Conservation (phyloP, 1,140 invertebrate genomes). For the Lordiphosa collinella region DNA sequence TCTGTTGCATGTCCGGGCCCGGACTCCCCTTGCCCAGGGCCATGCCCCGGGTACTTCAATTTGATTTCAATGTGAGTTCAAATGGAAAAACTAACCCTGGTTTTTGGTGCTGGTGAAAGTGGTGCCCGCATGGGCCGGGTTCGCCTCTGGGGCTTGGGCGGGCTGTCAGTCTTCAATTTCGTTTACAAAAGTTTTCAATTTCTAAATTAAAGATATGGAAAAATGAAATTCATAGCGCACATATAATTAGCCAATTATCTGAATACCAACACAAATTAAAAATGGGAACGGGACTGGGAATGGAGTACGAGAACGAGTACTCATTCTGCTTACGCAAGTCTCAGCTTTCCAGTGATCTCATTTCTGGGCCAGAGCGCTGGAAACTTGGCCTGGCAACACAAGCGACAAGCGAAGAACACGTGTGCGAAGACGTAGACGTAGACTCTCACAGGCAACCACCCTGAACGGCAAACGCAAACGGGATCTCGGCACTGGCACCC, state of each 20-base stretch:
- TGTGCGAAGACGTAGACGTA: not conserved
- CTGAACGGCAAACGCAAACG: not conserved
- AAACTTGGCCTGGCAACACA: constrained; percentile 6
- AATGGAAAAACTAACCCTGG: constrained; percentile 32
- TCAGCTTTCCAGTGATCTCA: constrained; percentile 10
- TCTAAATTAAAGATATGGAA: constrained; percentile 70
- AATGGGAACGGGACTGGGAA: not conserved
- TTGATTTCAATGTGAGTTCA: constrained; percentile 43
- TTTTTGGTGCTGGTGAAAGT: constrained; percentile 74
- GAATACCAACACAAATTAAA: constrained; percentile 25
- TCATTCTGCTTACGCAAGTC: constrained; percentile 1
- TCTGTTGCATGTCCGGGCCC: no score
- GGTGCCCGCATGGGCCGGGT: constrained; percentile 50
- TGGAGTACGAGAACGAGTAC: not conserved
- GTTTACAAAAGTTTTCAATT: constrained; percentile 61
- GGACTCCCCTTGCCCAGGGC: not conserved
- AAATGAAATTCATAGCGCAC: constrained; percentile 63
- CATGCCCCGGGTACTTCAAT: constrained; percentile 19
- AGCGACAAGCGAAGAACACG: constrained; percentile 3
- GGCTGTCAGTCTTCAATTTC: constrained; percentile 28
- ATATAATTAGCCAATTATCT: constrained; percentile 70
- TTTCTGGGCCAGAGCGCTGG: not conserved
- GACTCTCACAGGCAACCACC: constrained; percentile 1
- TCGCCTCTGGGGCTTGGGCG: constrained; percentile 14
- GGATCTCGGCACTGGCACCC: constrained; percentile 4